Conservation (phyloP, 2,888 invertebrate species). For the Eupeodes luniger region DNA sequence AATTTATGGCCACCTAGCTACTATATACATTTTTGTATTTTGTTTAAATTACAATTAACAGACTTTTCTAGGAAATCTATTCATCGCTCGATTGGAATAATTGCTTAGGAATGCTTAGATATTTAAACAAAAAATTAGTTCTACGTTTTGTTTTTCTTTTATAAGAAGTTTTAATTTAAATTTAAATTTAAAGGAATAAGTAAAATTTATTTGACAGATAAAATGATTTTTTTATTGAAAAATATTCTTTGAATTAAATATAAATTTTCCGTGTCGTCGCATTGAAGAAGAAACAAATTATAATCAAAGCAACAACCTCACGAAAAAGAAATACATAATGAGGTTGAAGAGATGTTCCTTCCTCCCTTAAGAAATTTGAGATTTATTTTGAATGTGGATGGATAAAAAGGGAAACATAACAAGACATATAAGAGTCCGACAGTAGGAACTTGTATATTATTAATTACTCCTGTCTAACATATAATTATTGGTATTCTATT, state of each 20-base stretch:
- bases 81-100: background rate
- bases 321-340: background rate
- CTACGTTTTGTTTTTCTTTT: background rate
- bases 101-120: slow-evolving; percentile 1
- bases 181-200: slow-evolving; percentile 19
- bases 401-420: background rate
- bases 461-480: slow-evolving; percentile 29
- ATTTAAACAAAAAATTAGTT: background rate
- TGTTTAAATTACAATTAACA: slow-evolving; percentile 60
- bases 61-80: slow-evolving; percentile 29
- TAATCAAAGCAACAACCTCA: background rate
- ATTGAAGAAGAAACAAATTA: background rate
- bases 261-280: background rate
- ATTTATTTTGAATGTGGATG: background rate
- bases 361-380: background rate
- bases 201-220: slow-evolving; percentile 44
- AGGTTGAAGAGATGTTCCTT: background rate
- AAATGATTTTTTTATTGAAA: slow-evolving; percentile 29
- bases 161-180: slow-evolving; percentile 11
- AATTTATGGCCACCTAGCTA: slow-evolving; percentile 55
- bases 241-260: slow-evolving; percentile 13
- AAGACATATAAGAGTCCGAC: background rate
- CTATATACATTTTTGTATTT: slow-evolving; percentile 36
- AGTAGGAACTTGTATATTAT: slow-evolving; percentile 47
- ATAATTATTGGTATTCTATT: slow-evolving; percentile 51